Percentiles rank a stretch among this genome's conserved stretches.
These are phyloP conservation scores for Drosophila tristis DNA, from an alignment of 1,140 invertebrate genomes.

Conservation along the genomic window DNA sequence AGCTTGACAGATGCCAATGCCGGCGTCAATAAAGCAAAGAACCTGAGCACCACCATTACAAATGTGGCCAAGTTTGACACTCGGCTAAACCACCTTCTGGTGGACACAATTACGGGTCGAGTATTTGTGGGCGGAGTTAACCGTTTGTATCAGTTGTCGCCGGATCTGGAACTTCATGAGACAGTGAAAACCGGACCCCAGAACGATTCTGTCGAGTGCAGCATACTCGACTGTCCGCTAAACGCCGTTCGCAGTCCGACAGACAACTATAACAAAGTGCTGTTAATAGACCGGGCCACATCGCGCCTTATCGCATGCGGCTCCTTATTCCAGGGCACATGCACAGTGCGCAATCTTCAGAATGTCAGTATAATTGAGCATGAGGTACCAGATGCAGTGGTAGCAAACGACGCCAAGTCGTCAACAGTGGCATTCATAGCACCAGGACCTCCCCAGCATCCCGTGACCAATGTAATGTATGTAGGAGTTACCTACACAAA, in stretches of 20 bases:
- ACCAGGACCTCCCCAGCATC: conserved; percentile 94
- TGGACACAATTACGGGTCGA: conserved; percentile 95
- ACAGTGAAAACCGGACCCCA: conserved; percentile 94
- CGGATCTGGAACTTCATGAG: conserved; percentile 91
- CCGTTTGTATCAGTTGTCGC: conserved; percentile 95
- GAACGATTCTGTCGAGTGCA: conserved; percentile 95
- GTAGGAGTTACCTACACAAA: conserved; percentile 97
- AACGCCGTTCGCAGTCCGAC: conserved; percentile 89
- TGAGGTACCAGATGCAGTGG: conserved; percentile 94
- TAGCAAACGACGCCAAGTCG: conserved; percentile 96
- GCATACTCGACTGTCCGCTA: conserved; percentile 92
- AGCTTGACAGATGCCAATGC: conserved; percentile 42
- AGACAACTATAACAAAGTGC: conserved; percentile 97
- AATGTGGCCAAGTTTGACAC: conserved; percentile 76
- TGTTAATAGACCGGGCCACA: conserved; percentile 96
- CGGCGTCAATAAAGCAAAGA: conserved; percentile 30
- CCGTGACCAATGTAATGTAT: conserved; percentile 96
- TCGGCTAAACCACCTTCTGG: conserved; percentile 91
- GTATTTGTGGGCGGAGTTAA: conserved; percentile 98
- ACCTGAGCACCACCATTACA: conserved; percentile 68
- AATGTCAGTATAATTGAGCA: conserved; percentile 93
- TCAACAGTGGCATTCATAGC: conserved; percentile 99
- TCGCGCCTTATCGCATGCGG: conserved; percentile 96
- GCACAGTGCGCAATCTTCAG: conserved; percentile 93
- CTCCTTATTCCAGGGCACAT: conserved; percentile 95